Base-by-base conservation (phyloP, 2,113 vertebrate species). In the Herpailurus yagouaroundi region DNA sequence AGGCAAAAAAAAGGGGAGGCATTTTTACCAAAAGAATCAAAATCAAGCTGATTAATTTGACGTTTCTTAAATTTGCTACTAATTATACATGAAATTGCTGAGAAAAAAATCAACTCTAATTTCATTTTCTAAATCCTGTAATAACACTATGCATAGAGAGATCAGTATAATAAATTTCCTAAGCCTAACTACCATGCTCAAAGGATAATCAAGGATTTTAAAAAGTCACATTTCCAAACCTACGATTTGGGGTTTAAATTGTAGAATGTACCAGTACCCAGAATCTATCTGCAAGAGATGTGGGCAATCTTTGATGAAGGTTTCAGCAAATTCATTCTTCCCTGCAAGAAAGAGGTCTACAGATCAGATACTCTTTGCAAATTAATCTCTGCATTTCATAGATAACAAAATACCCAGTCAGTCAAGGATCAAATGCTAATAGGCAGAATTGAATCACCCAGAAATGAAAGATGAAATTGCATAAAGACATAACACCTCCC, bases 41-140 rank as follows among this genome's bases (percentile, higher is more conserved):
- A 97, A 93, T 95, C 95, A 97, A 98, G 66, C 76, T 97, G 97
- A 96, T 97, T 95, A 95, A 97, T 96, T 89, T 10, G 0, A 86
- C 60, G 86, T 97, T 97, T 93, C 85, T 94, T 93, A 93, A 95
- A 91, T 95, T 91, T 97, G 92, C 76, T 89, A 80, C 90, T 97
- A 97, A 97, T 97, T 97, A 96, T n/a, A 97, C 85, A 74, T 93
- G 63, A 96, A 97, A 93, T 89, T 95, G 71, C 71, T 57, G 38
- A 97, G 57, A 5, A 71, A 86, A 79, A 96, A 94, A 95, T 96
- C 80, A 97, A 82, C 86, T 87, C 83, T 95, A 89, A 97, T 97
- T 96, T 97, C 90, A 95, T 96, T 95, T 97, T 95, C 57, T 91
- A 96, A 94, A 91, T 93, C 73, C 29, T 85, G 16, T 96, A 91